A percentile compares a stretch with the other conserved stretches of the same genome.
phyloP scores from a whole-genome alignment of 2,113 vertebrate genomes.

The Calonectris borealis region DNA sequence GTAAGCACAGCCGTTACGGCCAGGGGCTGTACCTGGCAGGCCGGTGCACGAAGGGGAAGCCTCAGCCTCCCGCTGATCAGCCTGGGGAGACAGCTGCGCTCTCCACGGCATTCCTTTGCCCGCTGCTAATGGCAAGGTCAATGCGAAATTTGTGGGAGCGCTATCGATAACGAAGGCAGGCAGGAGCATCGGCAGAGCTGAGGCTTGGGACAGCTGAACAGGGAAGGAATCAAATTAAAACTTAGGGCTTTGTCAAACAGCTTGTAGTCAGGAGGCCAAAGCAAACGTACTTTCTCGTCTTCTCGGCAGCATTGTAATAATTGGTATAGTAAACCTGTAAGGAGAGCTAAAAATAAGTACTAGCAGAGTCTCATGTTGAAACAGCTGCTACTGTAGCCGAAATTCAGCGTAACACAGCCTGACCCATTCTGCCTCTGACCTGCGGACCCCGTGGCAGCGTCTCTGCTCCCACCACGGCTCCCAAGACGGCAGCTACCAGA shows the following conservation, averaged over 20 bases:
- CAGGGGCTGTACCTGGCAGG: rapidly evolving
- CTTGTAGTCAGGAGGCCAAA: background rate
- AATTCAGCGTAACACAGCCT: background rate
- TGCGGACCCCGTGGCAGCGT: rapidly evolving
- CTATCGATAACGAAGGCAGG: rapidly evolving
- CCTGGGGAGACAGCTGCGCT: background rate
- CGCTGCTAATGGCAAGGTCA: background rate
- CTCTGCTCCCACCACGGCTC: background rate
- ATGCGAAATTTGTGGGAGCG: rapidly evolving
- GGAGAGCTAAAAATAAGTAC: background rate
- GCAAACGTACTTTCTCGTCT: rapidly evolving
- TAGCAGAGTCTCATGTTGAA: background rate
- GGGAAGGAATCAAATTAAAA: background rate
- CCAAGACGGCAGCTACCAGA: rapidly evolving
- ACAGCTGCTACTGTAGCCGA: background rate
- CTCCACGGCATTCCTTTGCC: rapidly evolving
- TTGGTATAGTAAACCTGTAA: background rate
- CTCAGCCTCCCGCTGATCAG: background rate
- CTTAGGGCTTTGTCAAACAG: background rate
- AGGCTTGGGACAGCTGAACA: background rate
- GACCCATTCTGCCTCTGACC: background rate
- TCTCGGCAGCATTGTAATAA: background rate
- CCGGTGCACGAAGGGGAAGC: rapidly evolving
- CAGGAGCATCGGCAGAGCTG: background rate
- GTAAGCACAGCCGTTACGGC: rapidly evolving